Evolutionary conservation across 64 coral and sea anemone genomes (phyloP), one percentile per base, ranked within the genome.

Genomic region (Cladopsammia gracilis): DNA sequence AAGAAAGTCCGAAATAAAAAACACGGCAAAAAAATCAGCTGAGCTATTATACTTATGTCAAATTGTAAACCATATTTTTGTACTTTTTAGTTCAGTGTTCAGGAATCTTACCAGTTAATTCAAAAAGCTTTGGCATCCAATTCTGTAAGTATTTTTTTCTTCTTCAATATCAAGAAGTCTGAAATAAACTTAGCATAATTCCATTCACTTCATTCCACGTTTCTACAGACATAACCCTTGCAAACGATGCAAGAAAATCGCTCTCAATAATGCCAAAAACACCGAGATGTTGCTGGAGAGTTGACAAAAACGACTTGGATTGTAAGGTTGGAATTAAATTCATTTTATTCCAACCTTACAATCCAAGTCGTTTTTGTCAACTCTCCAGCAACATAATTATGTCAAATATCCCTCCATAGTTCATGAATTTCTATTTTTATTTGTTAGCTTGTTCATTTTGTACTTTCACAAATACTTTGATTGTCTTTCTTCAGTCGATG

Each of bases 241-340:
- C 92, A 23, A 98, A 94, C 15, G 92, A 94, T 77, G 73, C 62
- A 42, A 52, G 20, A 20, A 94, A 52, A 43, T 79, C 56, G 6
- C 72, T 98, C 5, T 67, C 76, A 43, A 93, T 98, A 50, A 82
- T 75, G 10, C 87, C 96, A 1, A 78, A 93, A 43, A 94, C 91
- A 73, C 92, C 96, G 10, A 57, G 84, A 45, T 98, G 96, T 53
- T 98, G 96, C 76, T 98, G 96, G 96, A 23, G 79, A 80, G 96
- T 98, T 76, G 88, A 88, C 58, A 77, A 68, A 85, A 59, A 87
- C 0, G 96, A 98, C 13, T 77, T 94, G 25, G 96, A 98, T 78
- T 98, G 96, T 61, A 79, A 98, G 88, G 96, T 98, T 79, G 62
- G 48, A n/a, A 53, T 87, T 7, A 42, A 4, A 15, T 70, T n/a